Base-by-base conservation (phyloP, 2,888 invertebrate genomes). In the Zonitis immaculata region DNA sequence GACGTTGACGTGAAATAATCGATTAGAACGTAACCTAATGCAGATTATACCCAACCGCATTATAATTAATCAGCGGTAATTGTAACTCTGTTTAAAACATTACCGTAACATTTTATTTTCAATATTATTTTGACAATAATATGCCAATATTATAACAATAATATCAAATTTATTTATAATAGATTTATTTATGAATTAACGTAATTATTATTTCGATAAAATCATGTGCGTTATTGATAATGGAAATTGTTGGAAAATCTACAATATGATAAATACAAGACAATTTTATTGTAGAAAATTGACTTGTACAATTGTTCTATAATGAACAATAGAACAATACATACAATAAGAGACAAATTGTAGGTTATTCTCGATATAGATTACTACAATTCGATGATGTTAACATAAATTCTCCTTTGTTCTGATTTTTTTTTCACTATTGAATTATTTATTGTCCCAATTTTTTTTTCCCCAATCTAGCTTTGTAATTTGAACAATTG, bases 11-110 rank as follows among this genome's bases (percentile, higher is more conserved):
- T 60, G 60, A 54, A 60, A 56, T 59, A 60, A 60, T 60, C 60
- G 60, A 60, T 60, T 60, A 49, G 49, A 51, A 47, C 55, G 55
- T 58, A 57, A 54, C 58, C 58, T 57, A 57, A 58, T 58, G 60
- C 58, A 60, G 58, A 60, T 60, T 60, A 60, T 59, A 39, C 60
- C n/a, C 56, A 54, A 53, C 56, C 61, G 57, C 59, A 61, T 56
- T 61, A 61, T 61, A 61, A 61, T 61, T 61, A 59, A 61, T 61
- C 61, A 59, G 53, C 52, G 47, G 52, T 54, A 58, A 56, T 54
- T 49, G 51, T 54, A 54, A 54, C 47, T 54, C 18, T 53, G 25
- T 49, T 47, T 49, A 52, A 56, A 47, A 50, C 47, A 56, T 52
- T 56, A 56, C 52, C 47, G 20, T 18, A 20, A 8, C 14, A 39